Base-by-base conservation (phyloP, 2,113 vertebrate genomes). In the Kryptolebias marmoratus region DNA sequence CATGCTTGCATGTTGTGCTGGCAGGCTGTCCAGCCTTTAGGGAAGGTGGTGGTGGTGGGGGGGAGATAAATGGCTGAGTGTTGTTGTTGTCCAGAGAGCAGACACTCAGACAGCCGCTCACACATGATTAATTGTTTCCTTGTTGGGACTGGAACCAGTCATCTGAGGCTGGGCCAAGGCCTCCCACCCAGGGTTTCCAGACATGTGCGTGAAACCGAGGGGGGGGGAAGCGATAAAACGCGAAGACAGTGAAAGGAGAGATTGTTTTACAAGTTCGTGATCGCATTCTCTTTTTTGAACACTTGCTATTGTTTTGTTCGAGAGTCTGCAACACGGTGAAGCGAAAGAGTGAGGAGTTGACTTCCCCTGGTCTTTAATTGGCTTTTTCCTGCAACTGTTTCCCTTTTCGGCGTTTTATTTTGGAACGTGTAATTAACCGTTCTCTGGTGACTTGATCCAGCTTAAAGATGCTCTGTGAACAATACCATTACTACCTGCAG, bases 51-150 rank as follows among this genome's bases (percentile, higher is more conserved):
- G 13, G 14, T 22, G 50, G 50, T 2, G 50, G 50, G n/a, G 18
- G 18, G 18, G 73, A 88, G 87, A 91, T 87, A 87, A 82, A 89
- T 83, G 82, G 71, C 82, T 82, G 89, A 92, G 87, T 87, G 86
- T 90, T 92, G 91, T 91, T 92, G 90, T 92, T 91, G 90, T 93
- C 93, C 92, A 88, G 89, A 89, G 80, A 88, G 89, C 89, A 93
- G 92, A 92, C 92, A 90, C 88, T 86, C 84, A 91, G 92, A 93
- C 93, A 93, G 87, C 84, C 83, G 67, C 89, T 93, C 91, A 86
- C 90, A 92, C 88, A 91, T 93, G 92, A 94, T 94, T 92, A 92
- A 94, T 94, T 91, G 93, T 93, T 94, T 93, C 93, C 92, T 90
- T 78, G 81, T 90, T 92, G 89, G 88, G 87, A 84, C 86, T 79